These are phyloP conservation scores for Acheta domesticus DNA, from an alignment of 2,888 invertebrate species.

Conservation along the genomic window DNA sequence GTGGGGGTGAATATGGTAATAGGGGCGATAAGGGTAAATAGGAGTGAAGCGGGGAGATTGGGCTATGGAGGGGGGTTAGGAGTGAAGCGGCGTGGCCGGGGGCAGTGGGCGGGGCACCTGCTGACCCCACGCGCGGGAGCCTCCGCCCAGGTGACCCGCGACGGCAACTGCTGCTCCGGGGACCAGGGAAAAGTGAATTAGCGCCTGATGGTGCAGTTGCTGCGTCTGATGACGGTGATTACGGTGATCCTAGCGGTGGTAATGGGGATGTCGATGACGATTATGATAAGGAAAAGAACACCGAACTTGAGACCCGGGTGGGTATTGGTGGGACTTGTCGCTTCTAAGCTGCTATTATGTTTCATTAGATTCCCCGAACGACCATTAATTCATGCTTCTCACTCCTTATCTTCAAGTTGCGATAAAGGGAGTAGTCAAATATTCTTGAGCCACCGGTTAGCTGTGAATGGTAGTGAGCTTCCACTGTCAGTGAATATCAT, in stretches of 20 bases:
- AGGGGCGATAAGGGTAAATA: no score
- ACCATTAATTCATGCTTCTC: background rate
- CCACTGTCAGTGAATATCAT: background rate
- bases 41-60: no score
- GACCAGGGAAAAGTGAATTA: background rate
- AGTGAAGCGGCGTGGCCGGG: no score
- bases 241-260: background rate
- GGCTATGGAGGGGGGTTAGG: no score
- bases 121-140: background rate
- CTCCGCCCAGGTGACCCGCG: background rate
- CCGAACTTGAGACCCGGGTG: background rate
- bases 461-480: background rate
- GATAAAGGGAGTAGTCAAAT: conserved; percentile 4
- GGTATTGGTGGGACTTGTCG: background rate
- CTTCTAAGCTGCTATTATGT: background rate
- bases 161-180: background rate
- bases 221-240: background rate
- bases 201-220: conserved; percentile 8
- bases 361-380: conserved; percentile 6
- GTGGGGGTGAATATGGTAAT: no score
- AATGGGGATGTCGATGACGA: conserved; percentile 6
- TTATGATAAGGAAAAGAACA: conserved; percentile 7
- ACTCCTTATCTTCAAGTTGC: background rate
- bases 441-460: background rate
- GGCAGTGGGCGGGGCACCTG: no score